Evolutionary conservation across 1,140 invertebrate genomes (phyloP).

Genomic region (Vollenhovia emeryi): DNA sequence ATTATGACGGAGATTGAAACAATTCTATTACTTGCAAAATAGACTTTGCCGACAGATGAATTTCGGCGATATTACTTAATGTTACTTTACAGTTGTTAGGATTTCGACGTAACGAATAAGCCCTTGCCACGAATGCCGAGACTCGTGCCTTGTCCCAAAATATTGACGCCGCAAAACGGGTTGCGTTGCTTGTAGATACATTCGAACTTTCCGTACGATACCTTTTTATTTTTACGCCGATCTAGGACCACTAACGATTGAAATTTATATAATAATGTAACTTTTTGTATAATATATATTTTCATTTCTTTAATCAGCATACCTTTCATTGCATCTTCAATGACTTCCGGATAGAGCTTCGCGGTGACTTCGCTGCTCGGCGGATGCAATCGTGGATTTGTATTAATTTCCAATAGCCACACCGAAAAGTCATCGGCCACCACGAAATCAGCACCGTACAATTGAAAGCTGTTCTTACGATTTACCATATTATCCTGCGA

Average conservation of each 20-base stretch:
- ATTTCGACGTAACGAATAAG: slow-evolving; percentile 21
- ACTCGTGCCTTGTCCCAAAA: slow-evolving; percentile 60
- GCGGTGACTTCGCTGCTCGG: slow-evolving; percentile 93
- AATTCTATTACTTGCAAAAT: slow-evolving; percentile 31
- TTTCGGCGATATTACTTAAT: slow-evolving; percentile 7
- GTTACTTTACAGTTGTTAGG: not conserved
- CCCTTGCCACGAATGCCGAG: slow-evolving; percentile 67
- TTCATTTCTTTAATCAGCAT: slow-evolving; percentile 1
- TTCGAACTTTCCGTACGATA: slow-evolving; percentile 59
- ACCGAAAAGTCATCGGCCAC: slow-evolving; percentile 93
- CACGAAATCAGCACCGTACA: slow-evolving; percentile 98
- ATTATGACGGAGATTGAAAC: slow-evolving; percentile 43
- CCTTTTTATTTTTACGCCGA: slow-evolving; percentile 60
- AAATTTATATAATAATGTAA: slow-evolving; percentile 16
- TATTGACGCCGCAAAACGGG: slow-evolving; percentile 55
- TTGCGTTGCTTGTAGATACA: slow-evolving; percentile 68
- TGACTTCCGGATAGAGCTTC: slow-evolving; percentile 91
- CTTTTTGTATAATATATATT: not conserved
- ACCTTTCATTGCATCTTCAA: slow-evolving; percentile 96
- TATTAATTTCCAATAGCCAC: slow-evolving; percentile 97
- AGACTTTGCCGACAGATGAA: not conserved
- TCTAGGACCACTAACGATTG: slow-evolving; percentile 61
- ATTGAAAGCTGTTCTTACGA: slow-evolving; percentile 93
- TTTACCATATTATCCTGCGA: slow-evolving; percentile 91
- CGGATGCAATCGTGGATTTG: slow-evolving; percentile 92